Percentiles rank a stretch among this genome's conserved stretches.
phyloP scores from a whole-genome alignment of 2,888 invertebrate genomes.

The Candidula unifasciata region DNA sequence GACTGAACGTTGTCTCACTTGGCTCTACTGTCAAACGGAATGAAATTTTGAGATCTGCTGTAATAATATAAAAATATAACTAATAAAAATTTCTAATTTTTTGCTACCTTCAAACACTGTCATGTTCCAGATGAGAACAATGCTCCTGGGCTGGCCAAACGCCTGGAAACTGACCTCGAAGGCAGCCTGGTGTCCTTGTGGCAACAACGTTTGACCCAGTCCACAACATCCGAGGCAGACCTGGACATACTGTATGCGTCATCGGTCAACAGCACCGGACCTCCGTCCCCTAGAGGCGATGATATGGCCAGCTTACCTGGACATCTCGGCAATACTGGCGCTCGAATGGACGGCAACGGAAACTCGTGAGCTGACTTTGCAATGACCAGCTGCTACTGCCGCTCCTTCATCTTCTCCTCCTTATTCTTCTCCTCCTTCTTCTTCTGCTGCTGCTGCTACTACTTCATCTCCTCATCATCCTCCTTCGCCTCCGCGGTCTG shows the following conservation, averaged over 20 bases:
- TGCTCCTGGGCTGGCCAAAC: conserved; percentile 54
- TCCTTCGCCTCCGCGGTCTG: not conserved
- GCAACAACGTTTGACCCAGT: conserved; percentile 53
- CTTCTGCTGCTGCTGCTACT: not conserved
- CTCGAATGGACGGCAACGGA: not conserved
- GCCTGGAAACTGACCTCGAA: conserved; percentile 55
- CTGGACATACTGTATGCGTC: conserved; percentile 54
- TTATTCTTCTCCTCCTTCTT: not conserved
- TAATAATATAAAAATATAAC: too few relatives aligned
- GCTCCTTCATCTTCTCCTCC: not conserved
- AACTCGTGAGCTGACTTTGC: not conserved
- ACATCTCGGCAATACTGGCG: not conserved
- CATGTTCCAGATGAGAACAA: conserved; percentile 46
- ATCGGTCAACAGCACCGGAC: conserved; percentile 44
- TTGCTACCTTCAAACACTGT: not conserved
- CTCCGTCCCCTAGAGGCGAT: conserved; percentile 49
- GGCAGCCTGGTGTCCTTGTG: conserved; percentile 55
- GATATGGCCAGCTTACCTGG: conserved; percentile 27
- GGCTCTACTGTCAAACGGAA: too few relatives aligned
- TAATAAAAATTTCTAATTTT: too few relatives aligned
- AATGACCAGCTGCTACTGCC: too few relatives aligned
- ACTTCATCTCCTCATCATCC: not conserved
- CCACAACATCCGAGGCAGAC: conserved; percentile 31
- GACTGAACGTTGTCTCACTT: too few relatives aligned
- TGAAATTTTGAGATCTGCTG: too few relatives aligned